These are phyloP conservation scores for Cephalopterus ornatus DNA, from an alignment of 2,113 vertebrate genomes.

Conservation along the genomic window DNA sequence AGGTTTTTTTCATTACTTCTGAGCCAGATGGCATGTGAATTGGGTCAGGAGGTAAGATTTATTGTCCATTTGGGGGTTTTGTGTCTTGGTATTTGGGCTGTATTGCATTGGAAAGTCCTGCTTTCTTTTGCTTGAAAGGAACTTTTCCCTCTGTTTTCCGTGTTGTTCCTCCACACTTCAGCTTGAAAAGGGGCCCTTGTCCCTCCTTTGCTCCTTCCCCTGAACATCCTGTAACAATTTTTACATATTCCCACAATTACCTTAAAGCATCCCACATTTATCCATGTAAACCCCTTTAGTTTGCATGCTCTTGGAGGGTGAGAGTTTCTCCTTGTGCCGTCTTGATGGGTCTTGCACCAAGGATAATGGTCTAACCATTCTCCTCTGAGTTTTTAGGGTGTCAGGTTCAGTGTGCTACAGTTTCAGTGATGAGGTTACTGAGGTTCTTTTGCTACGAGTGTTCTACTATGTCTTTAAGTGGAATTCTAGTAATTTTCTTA, in stretches of 20 bases:
- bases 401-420: accelerated
- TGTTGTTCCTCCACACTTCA: not conserved
- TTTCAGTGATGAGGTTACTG: not conserved
- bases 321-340: not conserved
- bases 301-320: not conserved
- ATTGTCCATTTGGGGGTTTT: not conserved
- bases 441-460: not conserved
- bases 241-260: not conserved
- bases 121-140: not conserved
- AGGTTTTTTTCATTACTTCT: constrained; percentile 91
- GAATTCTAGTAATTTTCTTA: not conserved
- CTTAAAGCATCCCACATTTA: not conserved
- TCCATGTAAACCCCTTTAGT: not conserved
- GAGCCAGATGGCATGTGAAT: constrained; percentile 87
- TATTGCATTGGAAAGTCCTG: not conserved
- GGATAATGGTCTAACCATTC: not conserved
- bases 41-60: constrained; percentile 86
- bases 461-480: not conserved
- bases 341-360: not conserved
- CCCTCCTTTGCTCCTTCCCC: not conserved
- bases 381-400: accelerated
- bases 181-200: not conserved
- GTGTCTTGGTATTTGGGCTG: not conserved
- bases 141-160: not conserved
- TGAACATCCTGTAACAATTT: not conserved